A percentile compares a stretch with the other conserved stretches of the same genome.
These are phyloP conservation scores for Scolopax rusticola DNA, from an alignment of 2,797 vertebrate species.

Conservation along the genomic window DNA sequence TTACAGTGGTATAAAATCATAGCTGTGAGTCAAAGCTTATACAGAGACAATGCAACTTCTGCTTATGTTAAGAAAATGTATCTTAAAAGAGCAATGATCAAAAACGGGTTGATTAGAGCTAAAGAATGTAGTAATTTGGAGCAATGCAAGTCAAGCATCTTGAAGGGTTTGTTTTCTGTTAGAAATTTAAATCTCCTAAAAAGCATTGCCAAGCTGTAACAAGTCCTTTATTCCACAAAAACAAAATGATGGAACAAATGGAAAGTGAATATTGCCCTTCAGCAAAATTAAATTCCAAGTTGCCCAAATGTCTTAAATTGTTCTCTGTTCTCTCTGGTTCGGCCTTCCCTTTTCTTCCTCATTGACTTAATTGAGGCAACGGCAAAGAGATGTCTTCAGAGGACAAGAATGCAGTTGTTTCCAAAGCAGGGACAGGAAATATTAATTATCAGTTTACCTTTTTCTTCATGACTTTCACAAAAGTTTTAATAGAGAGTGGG, in stretches of 20 bases:
- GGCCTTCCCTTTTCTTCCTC: neutral
- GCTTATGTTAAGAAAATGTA: neutral
- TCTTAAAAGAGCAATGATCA: neutral
- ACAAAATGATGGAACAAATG: neutral
- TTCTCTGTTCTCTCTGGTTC: neutral
- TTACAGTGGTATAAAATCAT: neutral
- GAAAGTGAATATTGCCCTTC: neutral
- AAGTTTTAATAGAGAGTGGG: neutral
- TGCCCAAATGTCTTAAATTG: slow-evolving; percentile 5
- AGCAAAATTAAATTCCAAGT: neutral
- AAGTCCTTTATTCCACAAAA: slow-evolving; percentile 25
- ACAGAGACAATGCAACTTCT: neutral
- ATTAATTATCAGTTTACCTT: neutral
- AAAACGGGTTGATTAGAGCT: neutral
- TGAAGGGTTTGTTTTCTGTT: slow-evolving; percentile 16
- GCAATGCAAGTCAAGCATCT: slow-evolving; percentile 11
- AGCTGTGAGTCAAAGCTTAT: neutral
- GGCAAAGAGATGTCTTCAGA: neutral
- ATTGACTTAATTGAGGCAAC: neutral
- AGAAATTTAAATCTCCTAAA: slow-evolving; percentile 26
- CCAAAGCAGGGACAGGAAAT: neutral
- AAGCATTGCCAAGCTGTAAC: slow-evolving; percentile 24
- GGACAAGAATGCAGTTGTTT: neutral
- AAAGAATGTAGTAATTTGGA: neutral
- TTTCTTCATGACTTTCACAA: neutral